Evolutionary conservation across 2,888 invertebrate species (phyloP).

Genomic region (Eilema sororculum): DNA sequence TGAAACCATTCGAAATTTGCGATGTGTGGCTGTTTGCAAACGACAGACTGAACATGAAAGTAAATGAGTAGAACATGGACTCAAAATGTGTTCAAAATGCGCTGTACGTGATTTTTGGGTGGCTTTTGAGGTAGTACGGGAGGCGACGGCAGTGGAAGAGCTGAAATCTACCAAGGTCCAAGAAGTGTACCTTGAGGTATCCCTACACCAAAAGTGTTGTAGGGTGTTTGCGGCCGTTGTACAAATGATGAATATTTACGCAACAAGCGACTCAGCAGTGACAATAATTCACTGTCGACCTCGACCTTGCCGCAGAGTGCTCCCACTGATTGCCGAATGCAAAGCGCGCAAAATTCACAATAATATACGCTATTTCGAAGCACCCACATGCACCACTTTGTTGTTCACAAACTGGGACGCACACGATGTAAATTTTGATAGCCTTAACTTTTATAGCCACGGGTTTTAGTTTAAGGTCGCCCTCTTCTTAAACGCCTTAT

Average conservation of each 20-base stretch:
- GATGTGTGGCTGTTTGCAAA: conserved; percentile 1
- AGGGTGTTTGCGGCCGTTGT: conserved; percentile 42
- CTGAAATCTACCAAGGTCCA: no score
- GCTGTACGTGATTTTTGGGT: no score
- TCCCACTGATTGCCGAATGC: conserved; percentile 73
- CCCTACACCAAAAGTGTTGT: conserved; percentile 34
- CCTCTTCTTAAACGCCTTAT: conserved; percentile 64
- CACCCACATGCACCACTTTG: conserved; percentile 78
- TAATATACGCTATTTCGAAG: conserved; percentile 65
- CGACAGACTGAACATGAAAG: conserved; percentile 15
- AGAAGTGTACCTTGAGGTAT: no score
- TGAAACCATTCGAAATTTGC: conserved; percentile 15
- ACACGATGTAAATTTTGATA: conserved; percentile 78
- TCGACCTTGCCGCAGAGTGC: conserved; percentile 79
- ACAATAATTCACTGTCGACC: conserved; percentile 74
- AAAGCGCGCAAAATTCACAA: conserved; percentile 67
- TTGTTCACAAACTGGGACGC: conserved; percentile 78
- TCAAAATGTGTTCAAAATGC: no score
- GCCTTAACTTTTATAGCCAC: conserved; percentile 78
- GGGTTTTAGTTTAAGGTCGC: conserved; percentile 79
- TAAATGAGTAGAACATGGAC: conserved; percentile 3
- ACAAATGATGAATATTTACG: conserved; percentile 68
- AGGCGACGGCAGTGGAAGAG: no score
- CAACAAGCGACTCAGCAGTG: conserved; percentile 64
- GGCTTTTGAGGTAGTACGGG: no score